Evolutionary conservation across 2,888 invertebrate genomes (phyloP).

Genomic region (Pseudococcus viburni): DNA sequence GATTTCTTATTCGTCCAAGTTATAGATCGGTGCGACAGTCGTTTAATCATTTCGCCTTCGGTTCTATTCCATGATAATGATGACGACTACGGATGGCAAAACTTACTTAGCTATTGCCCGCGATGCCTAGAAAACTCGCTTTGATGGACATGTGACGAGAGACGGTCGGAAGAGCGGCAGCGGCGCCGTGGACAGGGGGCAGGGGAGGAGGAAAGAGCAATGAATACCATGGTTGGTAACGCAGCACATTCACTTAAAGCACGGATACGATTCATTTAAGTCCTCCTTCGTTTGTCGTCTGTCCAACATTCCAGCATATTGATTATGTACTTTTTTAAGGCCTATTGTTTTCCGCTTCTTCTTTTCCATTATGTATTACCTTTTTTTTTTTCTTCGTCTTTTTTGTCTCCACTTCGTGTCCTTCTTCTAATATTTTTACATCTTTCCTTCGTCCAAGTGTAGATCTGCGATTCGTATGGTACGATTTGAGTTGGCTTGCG

Average conservation of each 20-base stretch:
- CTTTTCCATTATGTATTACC: conserved; percentile 65
- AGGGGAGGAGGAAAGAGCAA: not conserved
- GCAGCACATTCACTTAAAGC: conserved; percentile 53
- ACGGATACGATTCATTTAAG: conserved; percentile 65
- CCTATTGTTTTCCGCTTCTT: conserved; percentile 64
- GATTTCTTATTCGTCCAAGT: conserved; percentile 18
- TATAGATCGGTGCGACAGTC: conserved; percentile 46
- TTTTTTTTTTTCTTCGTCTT: conserved; percentile 58
- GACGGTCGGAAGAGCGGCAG: conserved; percentile 34
- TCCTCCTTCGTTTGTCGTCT: conserved; percentile 65
- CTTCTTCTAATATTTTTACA: conserved; percentile 40
- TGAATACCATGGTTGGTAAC: conserved; percentile 59
- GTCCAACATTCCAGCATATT: conserved; percentile 65
- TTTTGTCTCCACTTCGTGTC: conserved; percentile 46
- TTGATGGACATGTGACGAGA: conserved; percentile 66
- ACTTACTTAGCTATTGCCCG: conserved; percentile 32
- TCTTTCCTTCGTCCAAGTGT: conserved; percentile 38
- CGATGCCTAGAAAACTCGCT: conserved; percentile 61
- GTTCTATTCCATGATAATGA: conserved; percentile 40
- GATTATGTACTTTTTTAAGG: conserved; percentile 65
- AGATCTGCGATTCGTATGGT: not conserved
- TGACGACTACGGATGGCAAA: conserved; percentile 47
- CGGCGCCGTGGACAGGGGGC: not conserved
- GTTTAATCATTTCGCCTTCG: conserved; percentile 44
- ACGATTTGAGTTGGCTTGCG: not conserved